Evolutionary conservation across 2,888 invertebrate genomes (phyloP), one percentile per base, ranked within the genome.

Genomic region (Auanema sp.): DNA sequence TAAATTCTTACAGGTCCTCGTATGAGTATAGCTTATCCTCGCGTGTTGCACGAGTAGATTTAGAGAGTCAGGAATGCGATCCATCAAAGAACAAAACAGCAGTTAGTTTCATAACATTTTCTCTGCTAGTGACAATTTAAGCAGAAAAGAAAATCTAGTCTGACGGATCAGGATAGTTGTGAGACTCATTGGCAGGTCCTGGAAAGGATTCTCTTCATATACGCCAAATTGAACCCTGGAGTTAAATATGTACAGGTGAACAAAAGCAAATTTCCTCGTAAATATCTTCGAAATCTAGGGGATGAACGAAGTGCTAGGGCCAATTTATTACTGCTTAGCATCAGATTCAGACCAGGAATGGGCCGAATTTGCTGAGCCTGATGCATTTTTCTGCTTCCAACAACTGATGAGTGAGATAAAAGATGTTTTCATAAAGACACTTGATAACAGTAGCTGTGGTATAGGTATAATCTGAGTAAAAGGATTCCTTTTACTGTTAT

Each of bases 281-380:
- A 3, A 10, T 10, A 21, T 21, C 10, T 16, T 47, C 5, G 47
- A 18, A 47, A 5, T 74, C 65, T 92, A 97, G 87, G 98, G 98
- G 59, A 98, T 99, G 97, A 98, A 98, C 86, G 98, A 99, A 86
- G 94, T 98, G 78, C 90, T 98, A 51, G 98, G 96, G 0, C 97
- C 97, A 8, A 93, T 98, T 80, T 98, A 98, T 86, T 94, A 95
- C 85, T 91, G 93, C 0, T 93, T 98, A 85, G 96, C 97, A 8
- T 91, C 90, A 23, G 93, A 97, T 86, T 89, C 91, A 0, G 89
- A 92, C 84, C 84, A 87, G 33, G 88, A 89, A 57, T 92, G 89
- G 87, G 88, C 91, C 91, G 94, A 90, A 83, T 88, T 91, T 84
- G 97, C 97, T 0, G 98, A 98, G 85, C 92, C 96, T 0, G 98